These are phyloP conservation scores for Rhingia rostrata DNA, from an alignment of 2,888 invertebrate species.

Conservation along the genomic window DNA sequence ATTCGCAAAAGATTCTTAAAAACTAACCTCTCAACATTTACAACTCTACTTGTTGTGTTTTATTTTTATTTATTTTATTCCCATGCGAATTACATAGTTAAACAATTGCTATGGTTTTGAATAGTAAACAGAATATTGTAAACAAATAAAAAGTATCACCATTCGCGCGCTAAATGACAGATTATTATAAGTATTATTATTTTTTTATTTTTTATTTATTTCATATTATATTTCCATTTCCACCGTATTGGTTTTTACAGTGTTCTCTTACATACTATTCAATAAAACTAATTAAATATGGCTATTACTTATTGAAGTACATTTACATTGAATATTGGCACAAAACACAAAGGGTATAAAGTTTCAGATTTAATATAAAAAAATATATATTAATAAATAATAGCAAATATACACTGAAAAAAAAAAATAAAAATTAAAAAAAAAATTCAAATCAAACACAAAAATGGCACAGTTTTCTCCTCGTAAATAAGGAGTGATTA, in stretches of 20 bases:
- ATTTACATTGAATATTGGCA: constrained; percentile 44
- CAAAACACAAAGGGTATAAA: constrained; percentile 21
- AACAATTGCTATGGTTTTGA: constrained; percentile 5
- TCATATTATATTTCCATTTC: not conserved
- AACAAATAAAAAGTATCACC: constrained; percentile 48
- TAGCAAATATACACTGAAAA: constrained; percentile 59
- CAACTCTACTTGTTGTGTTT: constrained; percentile 2
- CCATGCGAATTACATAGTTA: not conserved
- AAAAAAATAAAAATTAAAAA: constrained; percentile 22
- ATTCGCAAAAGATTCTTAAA: not conserved
- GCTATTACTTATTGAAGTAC: constrained; percentile 47
- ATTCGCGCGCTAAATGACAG: constrained; percentile 40
- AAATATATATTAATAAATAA: constrained; percentile 61
- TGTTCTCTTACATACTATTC: constrained; percentile 39
- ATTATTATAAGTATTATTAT: not conserved
- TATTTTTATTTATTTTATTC: not conserved
- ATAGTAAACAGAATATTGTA: constrained; percentile 1
- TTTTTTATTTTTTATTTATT: not conserved
- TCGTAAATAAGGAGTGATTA: constrained; percentile 29
- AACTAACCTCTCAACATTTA: constrained; percentile 29
- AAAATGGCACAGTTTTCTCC: constrained; percentile 66
- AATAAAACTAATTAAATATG: constrained; percentile 63
- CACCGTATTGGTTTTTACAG: constrained; percentile 4
- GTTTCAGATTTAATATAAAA: constrained; percentile 19
- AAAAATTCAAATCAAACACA: constrained; percentile 35